Percentiles rank a stretch among this genome's conserved stretches.
Conservation (phyloP, 2,113 vertebrate genomes). For the Megaceryle maxima region DNA sequence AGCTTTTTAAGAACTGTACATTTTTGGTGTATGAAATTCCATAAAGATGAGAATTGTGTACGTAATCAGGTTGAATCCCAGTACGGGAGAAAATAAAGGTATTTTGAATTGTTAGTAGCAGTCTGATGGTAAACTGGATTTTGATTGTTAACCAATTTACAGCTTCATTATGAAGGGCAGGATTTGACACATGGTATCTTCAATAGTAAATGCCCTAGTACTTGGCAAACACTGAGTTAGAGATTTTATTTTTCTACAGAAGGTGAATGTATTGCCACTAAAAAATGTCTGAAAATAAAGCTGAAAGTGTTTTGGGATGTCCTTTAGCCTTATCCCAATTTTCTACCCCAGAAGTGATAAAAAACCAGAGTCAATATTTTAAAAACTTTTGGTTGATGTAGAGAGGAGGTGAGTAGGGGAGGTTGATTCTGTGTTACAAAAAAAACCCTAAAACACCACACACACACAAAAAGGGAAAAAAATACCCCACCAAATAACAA, state of each 20-base stretch:
- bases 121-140: not conserved
- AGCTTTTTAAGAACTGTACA: not conserved
- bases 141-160: not conserved
- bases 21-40: not conserved
- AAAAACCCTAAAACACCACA: no score
- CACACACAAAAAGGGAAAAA: no score
- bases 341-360: not conserved
- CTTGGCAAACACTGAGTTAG: not conserved
- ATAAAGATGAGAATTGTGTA: not conserved
- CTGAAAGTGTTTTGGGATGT: not conserved
- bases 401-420: not conserved
- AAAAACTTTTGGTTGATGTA: not conserved
- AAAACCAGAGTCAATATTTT: not conserved
- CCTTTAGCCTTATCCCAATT: not conserved
- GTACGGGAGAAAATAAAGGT: not conserved
- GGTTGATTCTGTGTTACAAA: not conserved
- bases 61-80: not conserved
- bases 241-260: not conserved
- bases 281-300: not conserved
- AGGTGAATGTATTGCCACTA: not conserved
- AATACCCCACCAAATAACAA: no score
- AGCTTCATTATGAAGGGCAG: not conserved
- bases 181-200: not conserved
- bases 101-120: not conserved
- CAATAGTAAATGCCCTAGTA: not conserved